Evolutionary conservation across 2,113 vertebrate genomes (phyloP).

Genomic region (Trinectes maculatus): DNA sequence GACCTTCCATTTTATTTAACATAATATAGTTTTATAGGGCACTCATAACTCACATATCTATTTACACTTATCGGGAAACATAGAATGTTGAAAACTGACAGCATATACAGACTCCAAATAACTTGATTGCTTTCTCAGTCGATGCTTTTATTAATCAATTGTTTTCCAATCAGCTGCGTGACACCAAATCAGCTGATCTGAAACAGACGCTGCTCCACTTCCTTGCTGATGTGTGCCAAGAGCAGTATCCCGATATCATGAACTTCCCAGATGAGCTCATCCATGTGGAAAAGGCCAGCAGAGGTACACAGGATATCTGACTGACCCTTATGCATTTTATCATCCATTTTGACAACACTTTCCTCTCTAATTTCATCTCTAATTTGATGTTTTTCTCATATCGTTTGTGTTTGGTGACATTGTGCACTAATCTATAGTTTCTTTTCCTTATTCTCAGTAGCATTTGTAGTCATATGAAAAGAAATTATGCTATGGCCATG

Average conservation of each 20-base stretch:
- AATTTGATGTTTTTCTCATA: too few relatives aligned
- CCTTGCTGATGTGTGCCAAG: slow-evolving; percentile 87
- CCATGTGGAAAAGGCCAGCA: slow-evolving; percentile 92
- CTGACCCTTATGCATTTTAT: neutral
- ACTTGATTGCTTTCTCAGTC: neutral
- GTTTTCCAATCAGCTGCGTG: slow-evolving; percentile 79
- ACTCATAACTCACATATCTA: neutral
- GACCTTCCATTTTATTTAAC: neutral
- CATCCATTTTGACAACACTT: neutral
- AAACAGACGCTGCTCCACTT: slow-evolving; percentile 92
- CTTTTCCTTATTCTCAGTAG: neutral
- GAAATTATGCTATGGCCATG: neutral
- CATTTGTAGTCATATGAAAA: neutral
- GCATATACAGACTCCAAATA: slow-evolving; percentile 6
- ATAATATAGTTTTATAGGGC: neutral
- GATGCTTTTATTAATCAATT: slow-evolving; percentile 11
- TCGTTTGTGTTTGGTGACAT: neutral
- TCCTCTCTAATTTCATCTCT: too few relatives aligned
- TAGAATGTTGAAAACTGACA: neutral
- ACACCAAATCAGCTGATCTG: slow-evolving; percentile 85
- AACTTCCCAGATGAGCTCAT: slow-evolving; percentile 88
- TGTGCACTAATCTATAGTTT: neutral
- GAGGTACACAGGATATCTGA: slow-evolving; percentile 79
- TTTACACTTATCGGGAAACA: neutral
- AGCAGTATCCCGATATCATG: slow-evolving; percentile 85